Conservation (phyloP, 2,888 invertebrate genomes). For the Elegia similella region DNA sequence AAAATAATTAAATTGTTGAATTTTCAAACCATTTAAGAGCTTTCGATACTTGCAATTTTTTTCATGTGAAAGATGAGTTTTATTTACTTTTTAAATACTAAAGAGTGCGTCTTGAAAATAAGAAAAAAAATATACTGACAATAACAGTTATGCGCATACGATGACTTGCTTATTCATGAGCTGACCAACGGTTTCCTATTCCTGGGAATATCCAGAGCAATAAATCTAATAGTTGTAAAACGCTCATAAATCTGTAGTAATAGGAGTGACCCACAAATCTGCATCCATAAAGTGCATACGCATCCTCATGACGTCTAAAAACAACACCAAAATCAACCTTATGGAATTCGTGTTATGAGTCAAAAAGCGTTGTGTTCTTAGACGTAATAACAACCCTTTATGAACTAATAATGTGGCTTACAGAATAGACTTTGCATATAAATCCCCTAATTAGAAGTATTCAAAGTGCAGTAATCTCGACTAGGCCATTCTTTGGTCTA, state of each 20-base stretch:
- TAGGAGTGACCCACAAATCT: conserved; percentile 74
- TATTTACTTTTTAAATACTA: no score
- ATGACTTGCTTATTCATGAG: conserved; percentile 13
- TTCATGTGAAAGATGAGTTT: no score
- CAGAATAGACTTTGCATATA: conserved; percentile 78
- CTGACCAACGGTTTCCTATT: conserved; percentile 39
- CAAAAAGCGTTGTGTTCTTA: not conserved
- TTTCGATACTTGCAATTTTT: no score
- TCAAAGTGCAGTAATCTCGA: conserved; percentile 69
- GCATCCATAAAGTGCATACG: conserved; percentile 58
- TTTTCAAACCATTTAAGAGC: no score
- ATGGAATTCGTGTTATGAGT: not conserved
- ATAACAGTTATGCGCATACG: conserved; percentile 5
- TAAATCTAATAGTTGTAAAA: conserved; percentile 72
- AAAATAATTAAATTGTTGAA: no score
- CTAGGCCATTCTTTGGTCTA: conserved; percentile 63
- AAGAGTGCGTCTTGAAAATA: no score
- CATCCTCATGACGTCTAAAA: conserved; percentile 42
- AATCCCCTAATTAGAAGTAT: conserved; percentile 78
- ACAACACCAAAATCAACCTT: not conserved
- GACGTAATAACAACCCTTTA: conserved; percentile 47
- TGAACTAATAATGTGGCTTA: conserved; percentile 75
- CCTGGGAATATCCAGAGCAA: conserved; percentile 50
- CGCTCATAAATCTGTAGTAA: conserved; percentile 71
- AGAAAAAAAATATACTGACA: not conserved